Evolutionary conservation across 2,797 vertebrate genomes (phyloP).

Genomic region (Coluber constrictor): DNA sequence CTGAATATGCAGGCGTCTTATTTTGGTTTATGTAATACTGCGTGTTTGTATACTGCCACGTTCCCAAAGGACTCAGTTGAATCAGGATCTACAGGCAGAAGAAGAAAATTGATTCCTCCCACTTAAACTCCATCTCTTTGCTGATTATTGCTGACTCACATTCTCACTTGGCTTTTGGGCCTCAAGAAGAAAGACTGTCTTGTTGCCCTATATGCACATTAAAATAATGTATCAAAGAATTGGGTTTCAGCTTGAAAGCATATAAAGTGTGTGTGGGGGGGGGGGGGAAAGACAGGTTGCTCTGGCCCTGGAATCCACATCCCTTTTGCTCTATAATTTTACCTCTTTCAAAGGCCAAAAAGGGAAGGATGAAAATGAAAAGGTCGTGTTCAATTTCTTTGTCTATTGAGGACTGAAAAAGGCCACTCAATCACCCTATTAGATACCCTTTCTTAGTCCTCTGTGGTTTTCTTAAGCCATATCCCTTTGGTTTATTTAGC

Average conservation of each 20-base stretch:
- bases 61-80: not conserved
- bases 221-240: not conserved
- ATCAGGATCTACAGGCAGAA: not conserved
- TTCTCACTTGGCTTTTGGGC: not conserved
- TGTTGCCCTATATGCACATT: not conserved
- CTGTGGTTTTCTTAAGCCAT: not conserved
- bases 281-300: not conserved
- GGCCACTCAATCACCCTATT: not conserved
- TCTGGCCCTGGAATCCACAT: not conserved
- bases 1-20: not conserved
- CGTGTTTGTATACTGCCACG: not conserved
- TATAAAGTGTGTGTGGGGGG: not conserved
- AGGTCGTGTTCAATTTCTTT: not conserved
- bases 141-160: not conserved
- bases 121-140: not conserved
- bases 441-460: not conserved
- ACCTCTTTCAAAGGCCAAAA: not conserved
- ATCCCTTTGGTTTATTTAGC: not conserved
- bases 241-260: not conserved
- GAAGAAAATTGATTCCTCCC: not conserved
- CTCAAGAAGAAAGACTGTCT: not conserved
- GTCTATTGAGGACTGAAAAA: not conserved
- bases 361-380: not conserved
- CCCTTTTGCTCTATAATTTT: not conserved
- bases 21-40: not conserved